phyloP scores from a whole-genome alignment of 2,113 vertebrate species.

The Pao palembangensis region DNA sequence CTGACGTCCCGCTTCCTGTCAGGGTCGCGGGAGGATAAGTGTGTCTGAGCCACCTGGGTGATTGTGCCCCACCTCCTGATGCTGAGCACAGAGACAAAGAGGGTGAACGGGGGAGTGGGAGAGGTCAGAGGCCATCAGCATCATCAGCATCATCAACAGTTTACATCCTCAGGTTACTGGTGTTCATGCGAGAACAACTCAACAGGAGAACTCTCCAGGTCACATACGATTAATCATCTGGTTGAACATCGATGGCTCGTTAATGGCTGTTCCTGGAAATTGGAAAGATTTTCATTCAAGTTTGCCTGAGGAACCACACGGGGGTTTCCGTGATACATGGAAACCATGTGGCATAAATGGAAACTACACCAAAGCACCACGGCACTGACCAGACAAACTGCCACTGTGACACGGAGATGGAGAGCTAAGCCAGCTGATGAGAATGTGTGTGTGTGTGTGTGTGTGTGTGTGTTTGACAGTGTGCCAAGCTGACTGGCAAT shows the following conservation, averaged over 20 bases:
- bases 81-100: conserved; percentile 53
- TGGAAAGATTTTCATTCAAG: conserved; percentile 6
- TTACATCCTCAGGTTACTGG: neutral
- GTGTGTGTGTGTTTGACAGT: conserved; percentile 67
- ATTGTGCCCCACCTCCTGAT: conserved; percentile 40
- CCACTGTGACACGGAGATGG: conserved; percentile 43
- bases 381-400: conserved; percentile 31
- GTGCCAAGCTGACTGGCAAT: conserved; percentile 77
- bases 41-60: conserved; percentile 68
- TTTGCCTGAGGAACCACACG: neutral
- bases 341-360: neutral
- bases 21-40: conserved; percentile 66
- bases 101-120: conserved; percentile 41
- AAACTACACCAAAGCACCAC: neutral
- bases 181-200: too few relatives aligned
- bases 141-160: neutral
- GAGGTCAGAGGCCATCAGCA: neutral
- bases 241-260: neutral
- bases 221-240: too few relatives aligned
- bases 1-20: conserved; percentile 64
- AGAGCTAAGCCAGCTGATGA: conserved; percentile 37
- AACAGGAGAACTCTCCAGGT: too few relatives aligned
- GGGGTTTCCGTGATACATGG: conserved; percentile 20
- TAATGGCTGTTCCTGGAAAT: neutral
- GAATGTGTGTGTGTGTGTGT: conserved; percentile 13